Percentiles rank a stretch among this genome's conserved stretches.
These are phyloP conservation scores for Mantis religiosa DNA, from an alignment of 2,888 invertebrate genomes.

Conservation along the genomic window DNA sequence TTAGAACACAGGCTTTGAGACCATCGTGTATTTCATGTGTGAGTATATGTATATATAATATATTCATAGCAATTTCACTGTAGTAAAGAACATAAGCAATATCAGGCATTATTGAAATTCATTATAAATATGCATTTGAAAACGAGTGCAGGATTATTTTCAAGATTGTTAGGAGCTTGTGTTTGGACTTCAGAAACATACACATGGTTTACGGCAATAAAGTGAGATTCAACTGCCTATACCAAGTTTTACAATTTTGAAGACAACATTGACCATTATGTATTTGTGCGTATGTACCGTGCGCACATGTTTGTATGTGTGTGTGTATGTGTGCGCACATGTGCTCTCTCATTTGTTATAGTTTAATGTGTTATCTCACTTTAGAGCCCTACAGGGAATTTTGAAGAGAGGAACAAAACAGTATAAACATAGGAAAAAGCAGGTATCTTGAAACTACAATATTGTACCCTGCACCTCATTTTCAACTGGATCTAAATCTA, in stretches of 20 bases:
- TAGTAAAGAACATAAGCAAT: background rate
- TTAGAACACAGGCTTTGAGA: background rate
- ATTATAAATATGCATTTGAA: background rate
- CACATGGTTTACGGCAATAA: background rate
- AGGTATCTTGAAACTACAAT: background rate
- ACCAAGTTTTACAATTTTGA: background rate
- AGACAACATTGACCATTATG: background rate
- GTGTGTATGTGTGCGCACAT: background rate
- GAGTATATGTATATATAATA: background rate
- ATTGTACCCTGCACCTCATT: background rate
- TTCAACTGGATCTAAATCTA: background rate
- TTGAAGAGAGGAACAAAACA: background rate
- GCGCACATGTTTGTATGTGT: background rate
- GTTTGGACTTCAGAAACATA: background rate
- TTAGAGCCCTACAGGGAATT: background rate
- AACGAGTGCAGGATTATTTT: background rate
- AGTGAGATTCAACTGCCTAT: background rate
- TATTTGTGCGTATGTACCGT: background rate
- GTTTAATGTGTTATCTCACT: background rate
- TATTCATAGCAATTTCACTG: background rate
- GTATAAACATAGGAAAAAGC: background rate
- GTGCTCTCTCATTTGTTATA: background rate
- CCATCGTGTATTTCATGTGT: background rate
- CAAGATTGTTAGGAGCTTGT: background rate
- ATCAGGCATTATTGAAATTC: background rate